phyloP scores from a whole-genome alignment of 2,888 invertebrate genomes.

The Phyto melanocephala region DNA sequence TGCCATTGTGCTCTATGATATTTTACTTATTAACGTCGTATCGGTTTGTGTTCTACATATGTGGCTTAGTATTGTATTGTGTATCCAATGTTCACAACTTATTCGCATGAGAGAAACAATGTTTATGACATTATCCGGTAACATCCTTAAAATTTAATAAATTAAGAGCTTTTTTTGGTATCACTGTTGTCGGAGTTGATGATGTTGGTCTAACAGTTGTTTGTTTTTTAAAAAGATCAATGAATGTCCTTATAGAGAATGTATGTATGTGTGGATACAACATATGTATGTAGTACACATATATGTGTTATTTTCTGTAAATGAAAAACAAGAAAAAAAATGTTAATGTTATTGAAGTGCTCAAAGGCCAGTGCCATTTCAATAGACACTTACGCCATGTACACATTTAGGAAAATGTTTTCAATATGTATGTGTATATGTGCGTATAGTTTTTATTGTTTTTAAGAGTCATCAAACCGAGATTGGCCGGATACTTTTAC shows the following conservation, averaged over 20 bases:
- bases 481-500: not conserved
- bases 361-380: not conserved
- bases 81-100: not conserved
- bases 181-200: not conserved
- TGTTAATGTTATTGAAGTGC: not conserved
- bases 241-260: not conserved
- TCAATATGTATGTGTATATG: not conserved
- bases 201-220: not conserved
- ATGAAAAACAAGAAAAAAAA: too few relatives aligned
- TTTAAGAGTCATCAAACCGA: not conserved
- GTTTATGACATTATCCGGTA: not conserved
- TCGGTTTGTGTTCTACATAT: not conserved
- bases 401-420: too few relatives aligned
- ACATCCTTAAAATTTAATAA: slow-evolving; percentile 7
- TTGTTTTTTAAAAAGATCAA: not conserved
- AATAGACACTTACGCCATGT: not conserved
- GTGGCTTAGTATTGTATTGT: not conserved
- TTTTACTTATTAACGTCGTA: not conserved
- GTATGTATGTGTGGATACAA: too few relatives aligned
- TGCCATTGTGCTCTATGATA: too few relatives aligned
- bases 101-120: not conserved
- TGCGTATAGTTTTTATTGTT: not conserved
- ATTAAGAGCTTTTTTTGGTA: not conserved
- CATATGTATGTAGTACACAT: not conserved
- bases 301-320: too few relatives aligned